phyloP scores from a whole-genome alignment of 2,888 invertebrate genomes.

The Microdon myrmicae region DNA sequence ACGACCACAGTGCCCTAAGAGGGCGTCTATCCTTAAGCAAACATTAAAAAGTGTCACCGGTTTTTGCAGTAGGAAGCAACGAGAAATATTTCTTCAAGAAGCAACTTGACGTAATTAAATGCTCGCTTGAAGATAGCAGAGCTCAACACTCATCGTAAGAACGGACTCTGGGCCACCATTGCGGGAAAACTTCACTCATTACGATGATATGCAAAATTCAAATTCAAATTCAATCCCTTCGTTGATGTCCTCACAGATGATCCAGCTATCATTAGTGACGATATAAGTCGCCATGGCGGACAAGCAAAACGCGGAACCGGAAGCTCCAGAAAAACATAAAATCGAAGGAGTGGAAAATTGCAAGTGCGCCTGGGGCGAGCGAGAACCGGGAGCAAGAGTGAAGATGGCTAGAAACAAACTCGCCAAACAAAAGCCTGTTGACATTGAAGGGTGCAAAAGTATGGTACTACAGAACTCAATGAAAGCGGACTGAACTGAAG shows the following conservation, averaged over 20 bases:
- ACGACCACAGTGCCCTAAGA: too few relatives aligned
- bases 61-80: too few relatives aligned
- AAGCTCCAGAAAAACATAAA: constrained; percentile 1
- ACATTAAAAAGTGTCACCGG: too few relatives aligned
- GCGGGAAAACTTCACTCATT: too few relatives aligned
- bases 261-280: constrained; percentile 40
- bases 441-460: constrained; percentile 47
- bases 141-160: too few relatives aligned
- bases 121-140: too few relatives aligned
- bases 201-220: constrained; percentile 10
- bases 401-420: background rate
- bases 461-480: constrained; percentile 37
- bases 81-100: too few relatives aligned
- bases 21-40: too few relatives aligned
- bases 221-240: constrained; percentile 12
- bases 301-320: background rate
- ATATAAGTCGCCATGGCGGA: constrained; percentile 40
- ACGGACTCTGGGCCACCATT: too few relatives aligned
- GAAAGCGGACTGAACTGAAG: constrained; percentile 40
- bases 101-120: too few relatives aligned
- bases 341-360: constrained; percentile 35
- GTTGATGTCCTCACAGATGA: constrained; percentile 4
- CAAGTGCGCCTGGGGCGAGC: constrained; percentile 15
- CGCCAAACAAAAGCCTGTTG: constrained; percentile 37
- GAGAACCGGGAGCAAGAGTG: constrained; percentile 1